These are phyloP conservation scores for Neostethus bicornis DNA, from an alignment of 2,797 vertebrate genomes.

Conservation along the genomic window DNA sequence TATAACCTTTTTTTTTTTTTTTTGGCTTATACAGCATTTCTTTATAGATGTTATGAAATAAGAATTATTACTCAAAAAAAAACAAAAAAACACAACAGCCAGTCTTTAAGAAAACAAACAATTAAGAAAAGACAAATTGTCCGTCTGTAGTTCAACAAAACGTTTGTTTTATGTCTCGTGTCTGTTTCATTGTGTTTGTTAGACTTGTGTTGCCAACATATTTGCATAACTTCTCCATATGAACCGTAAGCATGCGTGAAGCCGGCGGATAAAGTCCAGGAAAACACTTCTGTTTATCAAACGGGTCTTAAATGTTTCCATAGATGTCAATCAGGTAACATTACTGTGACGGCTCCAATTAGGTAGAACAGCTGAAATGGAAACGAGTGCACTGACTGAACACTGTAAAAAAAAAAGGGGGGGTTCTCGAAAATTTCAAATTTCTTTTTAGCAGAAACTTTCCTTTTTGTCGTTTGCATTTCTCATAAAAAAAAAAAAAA, in stretches of 20 bases:
- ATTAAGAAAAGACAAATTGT: conserved; percentile 16
- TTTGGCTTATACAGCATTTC: no score
- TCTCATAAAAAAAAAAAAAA: conserved; percentile 12
- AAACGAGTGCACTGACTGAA: conserved; percentile 60
- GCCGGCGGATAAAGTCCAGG: conserved; percentile 57
- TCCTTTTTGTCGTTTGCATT: conserved; percentile 8
- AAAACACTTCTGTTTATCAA: conserved; percentile 69
- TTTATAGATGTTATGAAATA: no score
- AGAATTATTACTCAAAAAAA: no score
- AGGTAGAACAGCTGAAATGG: conserved; percentile 60
- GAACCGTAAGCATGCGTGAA: conserved; percentile 51
- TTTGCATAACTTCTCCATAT: conserved; percentile 51
- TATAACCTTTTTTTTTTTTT: no score
- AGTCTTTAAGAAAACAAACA: not conserved
- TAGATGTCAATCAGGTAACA: conserved; percentile 78
- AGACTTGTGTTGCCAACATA: conserved; percentile 41
- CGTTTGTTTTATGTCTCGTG: conserved; percentile 22
- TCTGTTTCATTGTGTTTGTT: conserved; percentile 16
- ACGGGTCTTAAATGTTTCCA: conserved; percentile 69
- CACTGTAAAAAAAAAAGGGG: no score
- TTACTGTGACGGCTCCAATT: conserved; percentile 77
- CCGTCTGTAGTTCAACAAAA: conserved; percentile 26
- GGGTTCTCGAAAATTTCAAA: no score
- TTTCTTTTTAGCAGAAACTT: conserved; percentile 20
- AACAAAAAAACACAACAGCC: no score